Percentiles rank a stretch among this genome's conserved stretches.
Conservation (phyloP, 2,113 vertebrate species). For the Chroicocephalus ridibundus region DNA sequence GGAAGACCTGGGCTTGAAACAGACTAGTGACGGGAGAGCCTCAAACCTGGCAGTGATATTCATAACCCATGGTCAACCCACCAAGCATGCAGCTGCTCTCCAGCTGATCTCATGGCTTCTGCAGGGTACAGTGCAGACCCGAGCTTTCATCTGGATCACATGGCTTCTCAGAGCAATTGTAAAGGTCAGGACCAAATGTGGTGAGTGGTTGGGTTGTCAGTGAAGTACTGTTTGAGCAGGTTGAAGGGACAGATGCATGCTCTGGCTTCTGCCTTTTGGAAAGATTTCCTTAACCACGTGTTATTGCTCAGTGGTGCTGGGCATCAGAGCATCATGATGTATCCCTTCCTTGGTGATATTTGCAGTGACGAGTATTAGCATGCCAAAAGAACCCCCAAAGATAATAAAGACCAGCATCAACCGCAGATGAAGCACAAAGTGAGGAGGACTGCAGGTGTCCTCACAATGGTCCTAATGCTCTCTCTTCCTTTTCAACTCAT, state of each 20-base stretch:
- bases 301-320: not conserved
- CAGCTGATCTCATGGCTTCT: not conserved
- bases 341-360: not conserved
- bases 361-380: not conserved
- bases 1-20: not conserved
- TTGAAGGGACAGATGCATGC: not conserved
- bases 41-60: not conserved
- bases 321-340: not conserved
- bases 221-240: not conserved
- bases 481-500: not conserved
- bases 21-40: not conserved
- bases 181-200: not conserved
- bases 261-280: not conserved
- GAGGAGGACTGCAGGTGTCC: not conserved
- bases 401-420: not conserved
- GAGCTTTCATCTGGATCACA: not conserved
- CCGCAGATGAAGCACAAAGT: not conserved
- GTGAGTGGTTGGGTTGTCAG: not conserved
- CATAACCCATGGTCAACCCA: not conserved
- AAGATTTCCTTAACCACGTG: rapidly evolving
- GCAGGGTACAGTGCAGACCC: not conserved
- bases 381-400: not conserved
- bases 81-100: not conserved
- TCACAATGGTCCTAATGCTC: not conserved
- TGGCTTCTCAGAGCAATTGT: not conserved